A percentile compares a stretch with the other conserved stretches of the same genome.
These are phyloP conservation scores for Scrobipalpa costella DNA, from an alignment of 2,888 invertebrate genomes.

Conservation along the genomic window DNA sequence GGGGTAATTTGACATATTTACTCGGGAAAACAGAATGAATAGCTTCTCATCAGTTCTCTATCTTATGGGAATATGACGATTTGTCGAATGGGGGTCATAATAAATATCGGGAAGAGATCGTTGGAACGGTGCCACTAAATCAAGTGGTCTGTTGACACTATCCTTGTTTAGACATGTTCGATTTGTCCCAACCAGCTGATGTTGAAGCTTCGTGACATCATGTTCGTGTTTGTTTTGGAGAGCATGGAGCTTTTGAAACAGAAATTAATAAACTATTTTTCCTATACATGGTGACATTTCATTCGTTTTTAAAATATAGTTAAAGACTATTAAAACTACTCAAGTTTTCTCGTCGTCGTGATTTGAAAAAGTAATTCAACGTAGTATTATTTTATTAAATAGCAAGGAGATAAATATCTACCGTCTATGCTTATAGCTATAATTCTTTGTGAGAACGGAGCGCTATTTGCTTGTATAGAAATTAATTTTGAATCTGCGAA, in stretches of 20 bases:
- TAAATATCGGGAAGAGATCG: not conserved
- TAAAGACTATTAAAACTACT: too few species aligned
- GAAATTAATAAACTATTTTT: not conserved
- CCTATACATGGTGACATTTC: too few species aligned
- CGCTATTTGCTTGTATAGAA: too few species aligned
- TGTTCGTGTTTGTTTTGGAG: not conserved
- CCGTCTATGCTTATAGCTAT: too few species aligned
- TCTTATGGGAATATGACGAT: conserved; percentile 21
- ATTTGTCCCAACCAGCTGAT: conserved; percentile 5
- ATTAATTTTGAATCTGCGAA: too few species aligned
- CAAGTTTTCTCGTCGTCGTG: too few species aligned
- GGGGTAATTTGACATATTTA: not conserved
- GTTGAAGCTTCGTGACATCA: not conserved
- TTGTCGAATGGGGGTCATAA: conserved; percentile 17
- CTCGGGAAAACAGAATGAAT: not conserved
- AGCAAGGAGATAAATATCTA: too few species aligned
- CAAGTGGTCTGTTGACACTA: conserved; percentile 18
- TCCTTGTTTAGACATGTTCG: conserved; percentile 15
- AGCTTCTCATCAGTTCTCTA: too few species aligned
- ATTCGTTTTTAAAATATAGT: too few species aligned
- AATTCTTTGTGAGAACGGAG: too few species aligned
- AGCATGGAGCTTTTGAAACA: not conserved
- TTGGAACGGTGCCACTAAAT: conserved; percentile 17
- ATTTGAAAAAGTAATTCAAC: too few species aligned
- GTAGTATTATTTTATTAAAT: too few species aligned